A percentile compares a stretch with the other conserved stretches of the same genome.
Conservation (phyloP, 2,888 invertebrate species). For the Leucoma salicis region DNA sequence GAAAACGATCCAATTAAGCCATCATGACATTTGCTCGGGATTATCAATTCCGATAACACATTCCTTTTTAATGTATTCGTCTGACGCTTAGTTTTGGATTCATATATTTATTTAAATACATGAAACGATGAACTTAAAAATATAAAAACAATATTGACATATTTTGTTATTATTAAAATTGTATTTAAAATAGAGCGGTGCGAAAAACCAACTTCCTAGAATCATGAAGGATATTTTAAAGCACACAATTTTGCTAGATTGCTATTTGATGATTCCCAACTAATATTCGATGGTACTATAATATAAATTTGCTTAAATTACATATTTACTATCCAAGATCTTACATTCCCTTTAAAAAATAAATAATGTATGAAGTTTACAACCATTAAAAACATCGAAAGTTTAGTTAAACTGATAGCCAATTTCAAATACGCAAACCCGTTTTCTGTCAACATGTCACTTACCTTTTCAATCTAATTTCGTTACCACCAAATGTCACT, state of each 20-base stretch:
- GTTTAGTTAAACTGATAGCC: conserved; percentile 2
- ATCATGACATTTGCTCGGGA: too few species aligned
- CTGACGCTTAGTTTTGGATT: too few species aligned
- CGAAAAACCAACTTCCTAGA: conserved; percentile 42
- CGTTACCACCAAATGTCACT: conserved; percentile 31
- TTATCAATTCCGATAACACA: too few species aligned
- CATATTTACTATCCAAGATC: too few species aligned
- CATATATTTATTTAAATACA: too few species aligned
- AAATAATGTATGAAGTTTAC: not conserved
- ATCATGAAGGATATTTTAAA: conserved; percentile 42
- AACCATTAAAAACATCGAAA: not conserved
- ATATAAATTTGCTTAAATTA: too few species aligned
- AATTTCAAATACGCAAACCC: conserved; percentile 7
- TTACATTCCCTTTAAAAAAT: too few species aligned
- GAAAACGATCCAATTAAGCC: too few species aligned
- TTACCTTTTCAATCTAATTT: conserved; percentile 32
- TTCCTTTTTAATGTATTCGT: too few species aligned
- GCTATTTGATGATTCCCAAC: conserved; percentile 33
- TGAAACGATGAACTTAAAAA: too few species aligned
- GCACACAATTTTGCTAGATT: conserved; percentile 41
- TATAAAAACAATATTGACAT: too few species aligned
- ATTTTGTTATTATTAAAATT: not conserved
- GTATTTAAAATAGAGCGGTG: conserved; percentile 11
- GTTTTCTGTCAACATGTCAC: conserved; percentile 26
- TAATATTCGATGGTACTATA: too few species aligned